Percentiles rank a stretch among this genome's conserved stretches.
phyloP scores from a whole-genome alignment of 1,140 invertebrate species.

The Orius insidiosus region DNA sequence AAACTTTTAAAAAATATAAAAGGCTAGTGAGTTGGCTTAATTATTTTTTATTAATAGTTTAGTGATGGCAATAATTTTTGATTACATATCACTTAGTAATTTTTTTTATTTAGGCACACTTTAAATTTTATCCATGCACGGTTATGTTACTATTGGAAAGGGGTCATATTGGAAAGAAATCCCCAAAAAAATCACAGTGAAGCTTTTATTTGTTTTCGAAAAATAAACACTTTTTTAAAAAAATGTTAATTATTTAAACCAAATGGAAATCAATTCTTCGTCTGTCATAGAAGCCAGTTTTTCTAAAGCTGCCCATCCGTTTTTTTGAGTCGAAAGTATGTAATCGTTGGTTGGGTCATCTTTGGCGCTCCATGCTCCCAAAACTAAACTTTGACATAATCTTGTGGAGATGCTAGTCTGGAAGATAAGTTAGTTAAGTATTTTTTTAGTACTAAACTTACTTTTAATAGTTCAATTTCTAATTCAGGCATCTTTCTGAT shows the following conservation, averaged over 20 bases:
- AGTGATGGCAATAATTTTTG: too few species aligned
- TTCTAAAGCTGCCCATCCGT: neutral
- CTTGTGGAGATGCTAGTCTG: neutral
- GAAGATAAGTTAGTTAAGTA: neutral
- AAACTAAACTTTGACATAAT: neutral
- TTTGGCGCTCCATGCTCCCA: neutral
- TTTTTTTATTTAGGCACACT: too few species aligned
- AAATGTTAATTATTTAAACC: neutral
- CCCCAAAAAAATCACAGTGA: too few species aligned
- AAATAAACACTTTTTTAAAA: too few species aligned
- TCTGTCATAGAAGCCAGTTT: neutral
- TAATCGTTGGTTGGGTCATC: slow-evolving; percentile 1
- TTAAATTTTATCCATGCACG: too few species aligned
- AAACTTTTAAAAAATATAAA: too few species aligned
- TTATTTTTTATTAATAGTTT: too few species aligned
- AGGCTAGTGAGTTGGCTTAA: too few species aligned
- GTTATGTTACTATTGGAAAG: too few species aligned
- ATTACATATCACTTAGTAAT: too few species aligned
- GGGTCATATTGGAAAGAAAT: too few species aligned
- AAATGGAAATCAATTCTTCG: neutral
- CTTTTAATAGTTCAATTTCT: slow-evolving; percentile 1
- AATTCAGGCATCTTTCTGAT: neutral
- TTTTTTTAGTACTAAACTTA: neutral
- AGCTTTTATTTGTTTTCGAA: too few species aligned
- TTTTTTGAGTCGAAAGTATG: neutral